phyloP scores from a whole-genome alignment of 2,797 vertebrate species.

The Parauchenoglanis punctatus region DNA sequence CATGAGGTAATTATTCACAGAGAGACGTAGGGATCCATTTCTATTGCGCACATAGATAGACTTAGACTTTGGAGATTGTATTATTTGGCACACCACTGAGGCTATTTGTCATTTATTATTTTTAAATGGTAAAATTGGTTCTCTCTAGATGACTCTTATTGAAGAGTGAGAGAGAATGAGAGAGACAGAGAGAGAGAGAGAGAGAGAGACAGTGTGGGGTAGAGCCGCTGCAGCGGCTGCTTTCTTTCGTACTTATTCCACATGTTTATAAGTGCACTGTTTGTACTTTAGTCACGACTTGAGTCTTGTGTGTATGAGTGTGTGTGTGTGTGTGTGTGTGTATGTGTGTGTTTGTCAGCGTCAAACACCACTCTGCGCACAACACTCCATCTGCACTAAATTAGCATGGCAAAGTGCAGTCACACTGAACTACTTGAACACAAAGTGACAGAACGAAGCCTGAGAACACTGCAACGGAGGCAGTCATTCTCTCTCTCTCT shows the following conservation, averaged over 20 bases:
- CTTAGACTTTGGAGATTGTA: conserved; percentile 12
- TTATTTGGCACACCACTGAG: neutral
- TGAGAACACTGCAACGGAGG: conserved; percentile 3
- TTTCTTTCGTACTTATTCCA: conserved; percentile 13
- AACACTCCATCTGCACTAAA: conserved; percentile 53
- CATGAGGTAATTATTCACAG: conserved; percentile 22
- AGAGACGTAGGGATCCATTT: conserved; percentile 17
- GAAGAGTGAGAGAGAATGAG: neutral
- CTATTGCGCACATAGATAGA: conserved; percentile 10
- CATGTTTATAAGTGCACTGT: conserved; percentile 30
- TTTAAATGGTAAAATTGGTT: conserved; percentile 14
- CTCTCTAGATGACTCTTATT: conserved; percentile 10
- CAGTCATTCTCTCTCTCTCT: conserved; percentile 10
- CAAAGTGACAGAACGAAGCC: conserved; percentile 30
- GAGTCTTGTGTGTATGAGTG: conserved; percentile 15
- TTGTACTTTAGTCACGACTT: conserved; percentile 39
- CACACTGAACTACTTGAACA: conserved; percentile 45
- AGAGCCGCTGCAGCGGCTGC: too few relatives aligned
- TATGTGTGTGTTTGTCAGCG: conserved; percentile 41
- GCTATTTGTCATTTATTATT: conserved; percentile 13
- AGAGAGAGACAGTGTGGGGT: neutral
- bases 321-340: conserved; percentile 26
- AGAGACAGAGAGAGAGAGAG: neutral
- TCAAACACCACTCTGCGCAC: conserved; percentile 45
- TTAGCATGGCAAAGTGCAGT: conserved; percentile 52